Conservation (phyloP, 2,888 invertebrate genomes). For the Platycheirus rosarum region DNA sequence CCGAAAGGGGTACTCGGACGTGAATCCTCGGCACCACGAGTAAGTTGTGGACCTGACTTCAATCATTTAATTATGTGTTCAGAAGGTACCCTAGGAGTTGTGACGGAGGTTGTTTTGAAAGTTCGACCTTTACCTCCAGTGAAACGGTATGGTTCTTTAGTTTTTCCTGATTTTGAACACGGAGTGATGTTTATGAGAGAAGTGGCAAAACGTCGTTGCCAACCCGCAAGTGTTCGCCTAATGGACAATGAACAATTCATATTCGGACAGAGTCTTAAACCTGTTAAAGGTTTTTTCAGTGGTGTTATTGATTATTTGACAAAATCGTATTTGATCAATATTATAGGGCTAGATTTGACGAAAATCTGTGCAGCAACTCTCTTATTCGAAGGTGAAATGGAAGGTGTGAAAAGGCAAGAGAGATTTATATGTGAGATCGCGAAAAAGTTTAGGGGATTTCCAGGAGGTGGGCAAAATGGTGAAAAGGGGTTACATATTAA, state of each 20-base stretch:
- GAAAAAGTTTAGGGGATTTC: conserved; percentile 89
- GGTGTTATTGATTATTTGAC: conserved; percentile 90
- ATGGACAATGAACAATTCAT: conserved; percentile 99
- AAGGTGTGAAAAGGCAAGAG: conserved; percentile 90
- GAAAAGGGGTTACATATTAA: conserved; percentile 96
- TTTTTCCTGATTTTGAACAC: conserved; percentile 95
- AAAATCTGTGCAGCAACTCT: conserved; percentile 95
- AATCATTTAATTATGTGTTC: conserved; percentile 95
- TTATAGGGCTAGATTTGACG: conserved; percentile 92
- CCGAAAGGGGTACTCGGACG: conserved; percentile 92
- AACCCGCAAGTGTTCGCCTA: conserved; percentile 96
- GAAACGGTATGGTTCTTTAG: conserved; percentile 95
- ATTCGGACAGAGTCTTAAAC: conserved; percentile 92
- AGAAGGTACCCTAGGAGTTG: conserved; percentile 97
- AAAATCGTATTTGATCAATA: conserved; percentile 92
- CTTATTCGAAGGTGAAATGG: conserved; percentile 92
- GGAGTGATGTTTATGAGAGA: conserved; percentile 96
- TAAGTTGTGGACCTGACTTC: conserved; percentile 98
- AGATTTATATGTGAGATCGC: conserved; percentile 91
- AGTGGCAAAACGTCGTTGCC: conserved; percentile 90
- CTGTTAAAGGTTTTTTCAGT: conserved; percentile 85
- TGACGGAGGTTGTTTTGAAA: conserved; percentile 95
- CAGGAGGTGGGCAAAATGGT: conserved; percentile 96
- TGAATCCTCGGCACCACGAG: conserved; percentile 91
- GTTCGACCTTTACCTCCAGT: conserved; percentile 93